Conservation (phyloP, 1,140 invertebrate species). For the Dinothrombium tinctorium region DNA sequence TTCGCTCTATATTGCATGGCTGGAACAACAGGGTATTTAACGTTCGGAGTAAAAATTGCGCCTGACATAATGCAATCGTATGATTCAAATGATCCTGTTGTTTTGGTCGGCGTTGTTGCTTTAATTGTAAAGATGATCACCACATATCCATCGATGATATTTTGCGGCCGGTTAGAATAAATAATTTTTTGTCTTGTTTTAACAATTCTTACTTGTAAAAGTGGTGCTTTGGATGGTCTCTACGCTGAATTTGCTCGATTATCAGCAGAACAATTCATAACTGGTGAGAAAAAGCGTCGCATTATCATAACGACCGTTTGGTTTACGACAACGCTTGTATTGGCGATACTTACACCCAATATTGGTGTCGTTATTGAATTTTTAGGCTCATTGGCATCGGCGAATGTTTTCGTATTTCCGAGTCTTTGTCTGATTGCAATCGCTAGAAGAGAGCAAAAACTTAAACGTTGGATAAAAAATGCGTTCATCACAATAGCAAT, state of each 20-base stretch:
- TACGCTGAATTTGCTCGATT: conserved; percentile 21
- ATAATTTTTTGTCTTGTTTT: conserved; percentile 16
- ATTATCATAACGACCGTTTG: conserved; percentile 30
- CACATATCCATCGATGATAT: conserved; percentile 43
- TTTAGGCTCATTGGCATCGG: conserved; percentile 23
- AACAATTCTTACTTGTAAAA: conserved; percentile 9
- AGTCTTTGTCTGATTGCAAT: conserved; percentile 11
- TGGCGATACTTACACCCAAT: conserved; percentile 36
- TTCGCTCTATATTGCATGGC: conserved; percentile 34
- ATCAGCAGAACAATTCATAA: conserved; percentile 17
- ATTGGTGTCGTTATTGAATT: conserved; percentile 39
- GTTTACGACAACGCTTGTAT: conserved; percentile 30
- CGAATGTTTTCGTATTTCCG: conserved; percentile 13
- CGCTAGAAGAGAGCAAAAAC: not conserved
- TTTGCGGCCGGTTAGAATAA: conserved; percentile 32
- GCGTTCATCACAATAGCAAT: not conserved
- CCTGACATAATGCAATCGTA: conserved; percentile 35
- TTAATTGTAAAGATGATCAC: conserved; percentile 41
- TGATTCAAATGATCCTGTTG: conserved; percentile 23
- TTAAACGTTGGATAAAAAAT: not conserved
- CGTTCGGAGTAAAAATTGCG: conserved; percentile 35
- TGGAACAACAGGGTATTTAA: conserved; percentile 38
- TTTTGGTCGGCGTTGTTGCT: conserved; percentile 29
- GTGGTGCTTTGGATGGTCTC: conserved; percentile 24
- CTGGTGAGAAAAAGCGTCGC: conserved; percentile 21